A percentile compares a stretch with the other conserved stretches of the same genome.
Conservation (phyloP, 2,113 vertebrate genomes). For the Antechinus flavipes region DNA sequence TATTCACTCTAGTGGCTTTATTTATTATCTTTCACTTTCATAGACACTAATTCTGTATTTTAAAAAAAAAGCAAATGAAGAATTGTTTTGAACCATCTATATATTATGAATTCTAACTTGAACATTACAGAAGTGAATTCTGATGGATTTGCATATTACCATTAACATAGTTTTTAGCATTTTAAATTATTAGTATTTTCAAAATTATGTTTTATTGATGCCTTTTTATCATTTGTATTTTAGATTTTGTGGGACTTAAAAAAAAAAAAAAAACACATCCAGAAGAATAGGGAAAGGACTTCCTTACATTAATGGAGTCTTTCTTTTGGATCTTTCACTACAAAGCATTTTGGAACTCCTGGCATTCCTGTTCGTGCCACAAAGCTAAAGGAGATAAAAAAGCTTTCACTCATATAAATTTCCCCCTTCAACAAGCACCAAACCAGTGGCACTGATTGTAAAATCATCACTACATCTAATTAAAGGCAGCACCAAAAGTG, state of each 20-base stretch:
- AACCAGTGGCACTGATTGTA: background rate
- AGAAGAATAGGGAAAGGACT: background rate
- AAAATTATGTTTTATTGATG: background rate
- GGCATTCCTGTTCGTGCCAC: background rate
- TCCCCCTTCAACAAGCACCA: background rate
- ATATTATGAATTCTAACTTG: background rate
- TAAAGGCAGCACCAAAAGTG: background rate
- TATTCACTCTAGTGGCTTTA: background rate
- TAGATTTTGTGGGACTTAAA: background rate
- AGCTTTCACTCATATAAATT: background rate
- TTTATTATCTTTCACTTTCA: background rate
- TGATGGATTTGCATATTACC: background rate
- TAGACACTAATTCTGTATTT: background rate
- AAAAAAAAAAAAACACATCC: background rate
- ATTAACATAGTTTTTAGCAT: background rate
- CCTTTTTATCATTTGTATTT: background rate
- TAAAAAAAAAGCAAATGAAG: conserved; percentile 10
- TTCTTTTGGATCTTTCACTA: background rate
- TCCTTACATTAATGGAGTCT: background rate
- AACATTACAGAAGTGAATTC: background rate
- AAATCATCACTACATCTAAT: background rate
- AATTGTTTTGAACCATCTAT: background rate
- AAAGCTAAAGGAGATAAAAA: background rate
- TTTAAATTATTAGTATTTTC: background rate
- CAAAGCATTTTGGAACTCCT: background rate